Percentiles rank a stretch among this genome's conserved stretches.
These are phyloP conservation scores for Synodontis membranacea DNA, from an alignment of 2,113 vertebrate genomes.

Conservation along the genomic window DNA sequence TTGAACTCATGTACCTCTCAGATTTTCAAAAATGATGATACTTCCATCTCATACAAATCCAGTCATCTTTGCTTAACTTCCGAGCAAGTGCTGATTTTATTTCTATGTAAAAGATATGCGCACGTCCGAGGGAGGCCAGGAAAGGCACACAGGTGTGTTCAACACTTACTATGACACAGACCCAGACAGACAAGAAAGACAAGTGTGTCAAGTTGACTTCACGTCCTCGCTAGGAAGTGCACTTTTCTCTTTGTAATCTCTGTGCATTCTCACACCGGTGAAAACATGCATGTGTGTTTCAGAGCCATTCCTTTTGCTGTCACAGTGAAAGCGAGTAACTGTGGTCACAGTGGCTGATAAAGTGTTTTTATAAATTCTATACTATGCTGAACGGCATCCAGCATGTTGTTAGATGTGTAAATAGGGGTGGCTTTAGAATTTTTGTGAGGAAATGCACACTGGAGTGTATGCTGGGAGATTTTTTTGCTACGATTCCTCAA, in stretches of 20 bases:
- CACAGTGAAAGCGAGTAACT: background rate
- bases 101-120: background rate
- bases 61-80: background rate
- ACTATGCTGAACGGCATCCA: no score
- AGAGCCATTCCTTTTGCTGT: background rate
- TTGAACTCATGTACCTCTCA: background rate
- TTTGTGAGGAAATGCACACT: background rate
- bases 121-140: constrained; percentile 10
- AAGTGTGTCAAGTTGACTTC: constrained; percentile 69
- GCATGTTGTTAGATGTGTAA: background rate
- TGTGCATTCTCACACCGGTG: background rate
- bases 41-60: background rate
- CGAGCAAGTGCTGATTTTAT: background rate
- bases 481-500: background rate
- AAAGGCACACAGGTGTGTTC: constrained; percentile 56
- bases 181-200: constrained; percentile 73
- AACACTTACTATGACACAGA: constrained; percentile 50
- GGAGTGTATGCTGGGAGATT: background rate
- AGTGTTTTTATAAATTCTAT: background rate
- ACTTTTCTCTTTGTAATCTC: background rate
- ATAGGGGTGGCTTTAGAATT: background rate
- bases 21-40: background rate
- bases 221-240: constrained; percentile 35
- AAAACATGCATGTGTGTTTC: background rate
- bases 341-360: background rate